These are phyloP conservation scores for Montipora foliosa DNA, from an alignment of 64 coral and sea anemone genomes.

Conservation along the genomic window DNA sequence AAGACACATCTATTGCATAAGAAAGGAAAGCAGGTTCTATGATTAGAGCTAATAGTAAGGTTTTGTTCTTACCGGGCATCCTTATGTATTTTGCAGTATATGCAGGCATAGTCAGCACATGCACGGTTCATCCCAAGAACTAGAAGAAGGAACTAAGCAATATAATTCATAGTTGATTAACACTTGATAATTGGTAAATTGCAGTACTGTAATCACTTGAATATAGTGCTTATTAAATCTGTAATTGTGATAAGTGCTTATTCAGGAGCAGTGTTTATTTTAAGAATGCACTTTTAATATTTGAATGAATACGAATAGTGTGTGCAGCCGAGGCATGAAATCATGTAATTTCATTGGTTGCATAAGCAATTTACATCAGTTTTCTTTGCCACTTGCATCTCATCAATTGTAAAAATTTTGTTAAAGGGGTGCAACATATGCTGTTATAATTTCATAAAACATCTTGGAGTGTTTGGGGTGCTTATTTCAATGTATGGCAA, in stretches of 20 bases:
- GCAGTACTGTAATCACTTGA: not conserved
- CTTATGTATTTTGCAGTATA: not conserved
- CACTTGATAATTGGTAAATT: not conserved
- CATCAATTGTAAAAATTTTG: not conserved
- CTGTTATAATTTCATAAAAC: too few relatives aligned
- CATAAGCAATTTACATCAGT: not conserved
- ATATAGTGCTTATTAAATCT: not conserved
- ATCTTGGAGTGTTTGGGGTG: too few relatives aligned
- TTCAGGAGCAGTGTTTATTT: too few relatives aligned
- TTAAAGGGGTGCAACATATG: too few relatives aligned
- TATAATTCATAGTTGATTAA: not conserved
- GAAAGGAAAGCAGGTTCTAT: not conserved
- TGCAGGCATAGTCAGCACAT: not conserved
- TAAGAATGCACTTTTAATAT: too few relatives aligned
- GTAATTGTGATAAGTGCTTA: too few relatives aligned
- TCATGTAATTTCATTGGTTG: not conserved
- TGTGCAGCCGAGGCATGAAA: conserved; percentile 31
- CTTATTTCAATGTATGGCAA: too few relatives aligned
- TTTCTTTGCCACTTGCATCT: conserved; percentile 27
- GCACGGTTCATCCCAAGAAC: not conserved
- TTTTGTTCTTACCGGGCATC: not conserved
- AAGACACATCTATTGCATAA: conserved; percentile 4
- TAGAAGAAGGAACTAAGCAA: not conserved
- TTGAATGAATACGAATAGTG: not conserved
- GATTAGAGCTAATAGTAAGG: not conserved